Evolutionary conservation across 2,113 vertebrate genomes (phyloP).

Genomic region (Neopipo cinnamomea): DNA sequence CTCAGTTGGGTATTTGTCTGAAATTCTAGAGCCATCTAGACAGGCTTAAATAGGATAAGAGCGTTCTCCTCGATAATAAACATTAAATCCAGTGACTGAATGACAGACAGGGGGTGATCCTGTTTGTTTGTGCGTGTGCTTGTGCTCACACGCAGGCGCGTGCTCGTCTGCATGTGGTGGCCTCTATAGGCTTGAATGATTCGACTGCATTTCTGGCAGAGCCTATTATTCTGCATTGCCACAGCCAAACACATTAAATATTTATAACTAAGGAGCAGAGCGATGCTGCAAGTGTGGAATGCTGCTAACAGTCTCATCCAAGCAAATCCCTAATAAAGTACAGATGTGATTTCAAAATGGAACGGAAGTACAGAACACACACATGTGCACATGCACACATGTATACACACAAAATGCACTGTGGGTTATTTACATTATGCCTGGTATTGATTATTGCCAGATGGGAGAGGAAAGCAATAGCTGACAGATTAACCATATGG

Average conservation of each 20-base stretch:
- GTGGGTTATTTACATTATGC: not conserved
- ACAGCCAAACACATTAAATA: constrained; percentile 2
- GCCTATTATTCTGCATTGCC: not conserved
- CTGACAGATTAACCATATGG: constrained; percentile 33
- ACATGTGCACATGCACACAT: not conserved
- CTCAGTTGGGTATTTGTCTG: not conserved
- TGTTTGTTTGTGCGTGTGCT: not conserved
- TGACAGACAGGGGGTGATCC: not conserved
- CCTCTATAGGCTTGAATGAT: not conserved
- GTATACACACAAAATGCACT: not conserved
- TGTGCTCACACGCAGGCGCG: too few species aligned
- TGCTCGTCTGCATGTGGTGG: not conserved
- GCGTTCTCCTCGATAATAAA: constrained; percentile 3
- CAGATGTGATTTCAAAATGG: constrained; percentile 17
- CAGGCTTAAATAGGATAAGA: constrained; percentile 54
- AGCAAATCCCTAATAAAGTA: constrained; percentile 3
- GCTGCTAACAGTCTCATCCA: not conserved
- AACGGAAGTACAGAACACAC: not conserved
- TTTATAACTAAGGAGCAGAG: not conserved
- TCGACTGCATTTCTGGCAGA: not conserved
- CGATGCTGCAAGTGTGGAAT: not conserved
- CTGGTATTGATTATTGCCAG: constrained; percentile 44
- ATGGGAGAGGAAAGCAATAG: constrained; percentile 40
- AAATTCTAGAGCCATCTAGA: constrained; percentile 54
- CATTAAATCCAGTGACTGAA: constrained; percentile 26